These are phyloP conservation scores for Conomelus anceps DNA, from an alignment of 2,888 invertebrate genomes.

Conservation along the genomic window DNA sequence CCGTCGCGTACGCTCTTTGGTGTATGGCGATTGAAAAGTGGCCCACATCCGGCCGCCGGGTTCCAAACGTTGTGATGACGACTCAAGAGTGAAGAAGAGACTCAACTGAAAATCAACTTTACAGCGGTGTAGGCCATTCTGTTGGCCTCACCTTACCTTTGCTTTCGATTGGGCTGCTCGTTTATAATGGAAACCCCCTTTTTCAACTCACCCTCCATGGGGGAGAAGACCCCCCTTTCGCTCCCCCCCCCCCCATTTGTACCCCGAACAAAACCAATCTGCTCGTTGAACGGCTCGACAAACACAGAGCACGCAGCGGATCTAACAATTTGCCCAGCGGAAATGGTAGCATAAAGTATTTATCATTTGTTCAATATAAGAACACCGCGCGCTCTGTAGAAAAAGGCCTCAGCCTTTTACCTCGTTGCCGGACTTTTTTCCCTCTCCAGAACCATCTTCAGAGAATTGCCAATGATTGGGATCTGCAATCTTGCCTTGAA, in stretches of 20 bases:
- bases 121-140: background rate
- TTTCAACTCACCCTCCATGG: too few species aligned
- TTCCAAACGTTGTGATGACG: background rate
- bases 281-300: background rate
- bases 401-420: background rate
- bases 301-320: background rate
- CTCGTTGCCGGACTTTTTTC: background rate
- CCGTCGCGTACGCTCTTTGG: too few species aligned
- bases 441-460: background rate
- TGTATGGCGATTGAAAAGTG: background rate
- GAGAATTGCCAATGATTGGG: background rate
- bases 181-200: background rate
- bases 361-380: background rate
- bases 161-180: background rate
- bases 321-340: background rate
- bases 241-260: background rate
- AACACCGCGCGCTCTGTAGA: background rate
- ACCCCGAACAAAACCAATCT: background rate
- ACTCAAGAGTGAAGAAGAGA: background rate
- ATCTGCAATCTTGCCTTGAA: background rate
- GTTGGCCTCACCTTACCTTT: background rate
- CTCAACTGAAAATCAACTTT: background rate
- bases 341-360: background rate
- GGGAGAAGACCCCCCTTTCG: background rate
- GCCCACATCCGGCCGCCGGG: background rate